Evolutionary conservation across 92 coral and sea anemone species (phyloP), one percentile per base, ranked within the genome.

Genomic region (Desmophyllum pertusum): DNA sequence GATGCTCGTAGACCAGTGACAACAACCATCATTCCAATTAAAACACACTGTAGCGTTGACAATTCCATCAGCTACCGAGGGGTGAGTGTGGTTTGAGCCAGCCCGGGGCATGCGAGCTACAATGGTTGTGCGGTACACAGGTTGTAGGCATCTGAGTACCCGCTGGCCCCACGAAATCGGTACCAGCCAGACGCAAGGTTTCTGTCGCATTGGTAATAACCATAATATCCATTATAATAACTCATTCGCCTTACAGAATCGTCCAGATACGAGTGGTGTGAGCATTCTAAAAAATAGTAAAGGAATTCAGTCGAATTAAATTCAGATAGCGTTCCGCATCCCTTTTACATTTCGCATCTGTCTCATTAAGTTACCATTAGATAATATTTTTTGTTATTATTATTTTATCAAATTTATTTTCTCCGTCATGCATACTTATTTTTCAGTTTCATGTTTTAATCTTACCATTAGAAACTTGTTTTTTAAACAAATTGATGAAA

Each of bases 111-210:
- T 65, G 67, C 19, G 90, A 74, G 14, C 90, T 81, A 57, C 93
- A 89, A 53, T 65, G 87, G 64, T 76, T 43, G n/a, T 52, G 4
- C 1, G 46, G 46, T 14, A 87, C 87, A 41, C 84, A 75, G 3
- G 78, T 1, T 13, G 90, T 86, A 2, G 90, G 65, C 84, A 89
- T 86, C n/a, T 78, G 79, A 3, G 90, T 64, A 1, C 93, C 93
- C 35, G 93, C 89, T 43, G n/a, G 73, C 80, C 41, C 88, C 87
- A 31, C 68, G 51, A 69, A 89, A 89, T 41, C 93, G 76, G 35
- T 89, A 89, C 93, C 93, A 89, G 7, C 74, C 87, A 72, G 42
- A 48, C 0, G 87, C 78, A 15, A 81, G 74, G 25, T 31, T 21
- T 3, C 7, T 62, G 31, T 87, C 90, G 35, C 90, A 87, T 23